Percentiles rank a stretch among this genome's conserved stretches.
Conservation (phyloP, 1,140 invertebrate genomes). For the Drosophila seguyi region DNA sequence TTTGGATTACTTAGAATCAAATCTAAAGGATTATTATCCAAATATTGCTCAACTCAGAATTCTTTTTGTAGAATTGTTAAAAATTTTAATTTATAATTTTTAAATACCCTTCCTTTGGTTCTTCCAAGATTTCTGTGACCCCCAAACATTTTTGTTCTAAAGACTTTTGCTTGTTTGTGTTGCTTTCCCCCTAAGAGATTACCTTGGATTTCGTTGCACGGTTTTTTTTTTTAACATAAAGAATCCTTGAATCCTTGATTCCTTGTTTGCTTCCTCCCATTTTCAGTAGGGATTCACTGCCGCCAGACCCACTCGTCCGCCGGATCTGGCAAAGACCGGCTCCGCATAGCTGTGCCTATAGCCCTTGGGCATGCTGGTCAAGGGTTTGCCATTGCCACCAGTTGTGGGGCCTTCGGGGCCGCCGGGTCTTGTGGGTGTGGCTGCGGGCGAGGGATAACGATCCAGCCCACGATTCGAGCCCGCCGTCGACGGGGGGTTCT, state of each 20-base stretch:
- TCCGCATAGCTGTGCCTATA: constrained; percentile 87
- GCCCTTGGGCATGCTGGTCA: constrained; percentile 81
- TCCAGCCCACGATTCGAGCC: constrained; percentile 42
- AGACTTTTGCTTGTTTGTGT: not conserved
- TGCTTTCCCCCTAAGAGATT: constrained; percentile 23
- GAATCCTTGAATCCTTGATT: not conserved
- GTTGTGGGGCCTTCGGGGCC: constrained; percentile 13
- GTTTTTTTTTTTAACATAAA: constrained; percentile 12
- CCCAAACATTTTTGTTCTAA: constrained; percentile 2
- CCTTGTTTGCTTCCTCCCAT: not conserved
- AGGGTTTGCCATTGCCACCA: constrained; percentile 48
- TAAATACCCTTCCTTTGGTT: not conserved
- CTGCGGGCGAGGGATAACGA: constrained; percentile 67
- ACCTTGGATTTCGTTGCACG: constrained; percentile 57
- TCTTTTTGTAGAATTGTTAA: not conserved
- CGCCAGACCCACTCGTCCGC: constrained; percentile 80
- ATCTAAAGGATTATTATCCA: not conserved
- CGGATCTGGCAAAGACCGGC: constrained; percentile 80
- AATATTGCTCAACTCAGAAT: not conserved
- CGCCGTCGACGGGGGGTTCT: constrained; percentile 43
- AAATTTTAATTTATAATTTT: not conserved
- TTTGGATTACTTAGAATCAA: too few species aligned
- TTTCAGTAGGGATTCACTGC: constrained; percentile 83
- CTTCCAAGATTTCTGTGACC: not conserved
- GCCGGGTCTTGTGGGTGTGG: constrained; percentile 43